A percentile compares a stretch with the other conserved stretches of the same genome.
phyloP scores from a whole-genome alignment of 2,797 vertebrate species.

The Malacoctenus gilli region DNA sequence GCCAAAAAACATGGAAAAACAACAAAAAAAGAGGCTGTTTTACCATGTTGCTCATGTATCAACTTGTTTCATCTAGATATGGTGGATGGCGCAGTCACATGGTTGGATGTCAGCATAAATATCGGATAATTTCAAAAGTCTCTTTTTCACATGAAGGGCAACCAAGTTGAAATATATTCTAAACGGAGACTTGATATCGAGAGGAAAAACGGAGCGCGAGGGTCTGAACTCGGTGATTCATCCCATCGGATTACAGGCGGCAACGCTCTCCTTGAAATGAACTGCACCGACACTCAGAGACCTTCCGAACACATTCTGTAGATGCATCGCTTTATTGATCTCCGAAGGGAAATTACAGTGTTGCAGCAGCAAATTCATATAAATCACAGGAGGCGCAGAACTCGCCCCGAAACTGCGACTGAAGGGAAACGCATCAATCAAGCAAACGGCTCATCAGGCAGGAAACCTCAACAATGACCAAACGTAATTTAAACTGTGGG shows the following conservation, averaged over 20 bases:
- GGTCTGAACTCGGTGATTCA: constrained; percentile 11
- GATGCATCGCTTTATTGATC: neutral
- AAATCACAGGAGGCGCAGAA: neutral
- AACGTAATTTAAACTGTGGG: constrained; percentile 32
- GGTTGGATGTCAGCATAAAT: too few species aligned
- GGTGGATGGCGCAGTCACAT: too few species aligned
- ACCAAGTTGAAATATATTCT: too few species aligned
- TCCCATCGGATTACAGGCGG: neutral
- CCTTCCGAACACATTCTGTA: constrained; percentile 4
- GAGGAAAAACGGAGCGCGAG: constrained; percentile 1
- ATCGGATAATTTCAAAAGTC: too few species aligned
- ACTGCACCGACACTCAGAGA: constrained; percentile 21
- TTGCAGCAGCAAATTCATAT: constrained; percentile 1
- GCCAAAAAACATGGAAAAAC: too few species aligned
- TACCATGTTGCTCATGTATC: too few species aligned
- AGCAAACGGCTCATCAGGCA: constrained; percentile 20
- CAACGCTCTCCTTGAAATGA: constrained; percentile 10
- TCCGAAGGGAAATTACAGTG: too few species aligned
- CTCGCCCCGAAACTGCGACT: neutral
- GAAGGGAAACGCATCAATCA: constrained; percentile 31
- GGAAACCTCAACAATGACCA: constrained; percentile 6
- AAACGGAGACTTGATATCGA: neutral
- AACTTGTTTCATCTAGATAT: too few species aligned
- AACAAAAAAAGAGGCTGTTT: too few species aligned
- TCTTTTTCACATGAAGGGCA: too few species aligned